Percentiles rank a stretch among this genome's conserved stretches.
Conservation (phyloP, 2,113 vertebrate species). For the Aleadryas rufinucha region DNA sequence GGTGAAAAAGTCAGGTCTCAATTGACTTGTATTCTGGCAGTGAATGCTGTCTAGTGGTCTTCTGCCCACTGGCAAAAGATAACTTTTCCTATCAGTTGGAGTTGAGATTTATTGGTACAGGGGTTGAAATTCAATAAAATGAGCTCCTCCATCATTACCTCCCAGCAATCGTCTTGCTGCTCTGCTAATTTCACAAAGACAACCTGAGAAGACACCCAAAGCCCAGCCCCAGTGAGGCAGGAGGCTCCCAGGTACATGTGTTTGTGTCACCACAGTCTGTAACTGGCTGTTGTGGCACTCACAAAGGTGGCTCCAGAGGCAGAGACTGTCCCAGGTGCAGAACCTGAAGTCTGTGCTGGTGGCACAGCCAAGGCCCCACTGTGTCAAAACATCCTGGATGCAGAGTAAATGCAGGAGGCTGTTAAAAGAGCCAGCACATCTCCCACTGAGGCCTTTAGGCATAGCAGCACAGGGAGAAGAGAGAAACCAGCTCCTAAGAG, state of each 20-base stretch:
- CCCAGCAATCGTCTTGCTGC: not conserved
- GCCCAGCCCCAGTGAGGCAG: not conserved
- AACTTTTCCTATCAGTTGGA: not conserved
- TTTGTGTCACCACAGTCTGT: not conserved
- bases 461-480: not conserved
- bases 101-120: not conserved
- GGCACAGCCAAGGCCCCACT: not conserved
- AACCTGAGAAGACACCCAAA: not conserved
- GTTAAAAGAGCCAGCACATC: not conserved
- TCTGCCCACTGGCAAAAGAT: not conserved
- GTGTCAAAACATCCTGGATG: not conserved
- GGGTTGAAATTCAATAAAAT: not conserved
- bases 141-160: not conserved
- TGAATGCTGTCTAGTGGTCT: not conserved
- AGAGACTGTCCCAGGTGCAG: not conserved
- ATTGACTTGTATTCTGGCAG: not conserved
- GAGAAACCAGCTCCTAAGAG: slow-evolving; percentile 12
- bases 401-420: not conserved
- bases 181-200: not conserved
- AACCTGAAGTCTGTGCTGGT: not conserved
- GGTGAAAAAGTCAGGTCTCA: not conserved
- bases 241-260: not conserved
- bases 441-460: slow-evolving; percentile 20
- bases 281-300: not conserved
- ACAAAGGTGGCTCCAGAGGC: not conserved